These are phyloP conservation scores for Pyrochroa serraticornis DNA, from an alignment of 2,888 invertebrate species.

Conservation along the genomic window DNA sequence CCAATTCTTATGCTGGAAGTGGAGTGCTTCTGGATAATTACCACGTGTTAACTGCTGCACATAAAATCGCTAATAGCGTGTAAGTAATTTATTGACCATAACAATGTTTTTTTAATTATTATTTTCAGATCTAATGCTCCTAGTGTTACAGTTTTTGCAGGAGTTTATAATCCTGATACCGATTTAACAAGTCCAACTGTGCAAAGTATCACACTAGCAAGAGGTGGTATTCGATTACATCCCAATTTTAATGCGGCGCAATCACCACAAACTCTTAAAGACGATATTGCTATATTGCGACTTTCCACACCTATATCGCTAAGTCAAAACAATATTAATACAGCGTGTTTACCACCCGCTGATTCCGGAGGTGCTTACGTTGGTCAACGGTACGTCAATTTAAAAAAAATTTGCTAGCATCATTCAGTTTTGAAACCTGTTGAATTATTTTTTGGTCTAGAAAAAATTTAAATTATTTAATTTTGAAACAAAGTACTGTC, in stretches of 20 bases:
- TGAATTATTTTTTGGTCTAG: too few species aligned
- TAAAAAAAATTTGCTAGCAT: too few species aligned
- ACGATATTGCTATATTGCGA: conserved; percentile 81
- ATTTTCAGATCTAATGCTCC: conserved; percentile 37
- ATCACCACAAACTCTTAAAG: conserved; percentile 66
- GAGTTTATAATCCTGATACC: conserved; percentile 40
- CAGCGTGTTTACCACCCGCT: conserved; percentile 64
- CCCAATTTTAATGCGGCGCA: conserved; percentile 68
- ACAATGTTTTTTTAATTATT: neutral
- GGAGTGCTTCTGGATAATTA: conserved; percentile 72
- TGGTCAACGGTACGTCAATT: conserved; percentile 36
- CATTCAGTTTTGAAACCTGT: too few species aligned
- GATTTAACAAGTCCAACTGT: conserved; percentile 11
- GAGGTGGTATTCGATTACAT: conserved; percentile 52
- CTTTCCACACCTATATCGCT: conserved; percentile 67
- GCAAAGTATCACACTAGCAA: conserved; percentile 36
- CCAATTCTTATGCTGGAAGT: conserved; percentile 67
- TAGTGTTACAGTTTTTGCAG: conserved; percentile 41
- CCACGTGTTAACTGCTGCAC: conserved; percentile 76
- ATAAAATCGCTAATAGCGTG: conserved; percentile 61
- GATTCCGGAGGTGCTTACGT: conserved; percentile 46
- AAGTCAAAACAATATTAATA: conserved; percentile 64
- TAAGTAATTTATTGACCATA: conserved; percentile 28
- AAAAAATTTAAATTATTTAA: too few species aligned
- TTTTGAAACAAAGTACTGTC: too few species aligned